Conservation (phyloP, 2,888 invertebrate species). For the Notodonta ziczac region DNA sequence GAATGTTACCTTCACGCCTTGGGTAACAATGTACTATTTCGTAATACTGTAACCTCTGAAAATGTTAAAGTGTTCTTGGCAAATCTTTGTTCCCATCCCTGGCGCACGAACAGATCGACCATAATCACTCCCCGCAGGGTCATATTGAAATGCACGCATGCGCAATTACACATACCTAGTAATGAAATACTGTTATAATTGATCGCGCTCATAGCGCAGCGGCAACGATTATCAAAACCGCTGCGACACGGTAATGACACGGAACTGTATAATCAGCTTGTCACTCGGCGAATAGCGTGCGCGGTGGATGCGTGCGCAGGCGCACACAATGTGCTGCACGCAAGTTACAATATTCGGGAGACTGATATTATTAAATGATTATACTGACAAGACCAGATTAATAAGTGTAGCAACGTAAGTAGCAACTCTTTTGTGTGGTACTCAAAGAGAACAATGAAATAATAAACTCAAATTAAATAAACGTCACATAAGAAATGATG, state of each 20-base stretch:
- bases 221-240: background rate
- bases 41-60: no score
- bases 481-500: background rate
- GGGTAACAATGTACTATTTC: no score
- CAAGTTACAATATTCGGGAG: background rate
- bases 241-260: conserved; percentile 2
- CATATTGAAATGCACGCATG: conserved; percentile 1
- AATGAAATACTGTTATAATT: background rate
- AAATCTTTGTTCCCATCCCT: no score
- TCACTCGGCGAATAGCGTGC: background rate
- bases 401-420: background rate
- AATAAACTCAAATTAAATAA: background rate
- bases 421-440: no score
- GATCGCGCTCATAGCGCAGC: background rate
- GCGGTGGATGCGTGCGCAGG: background rate
- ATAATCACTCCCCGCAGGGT: conserved; percentile 1
- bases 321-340: background rate
- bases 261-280: background rate
- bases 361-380: background rate
- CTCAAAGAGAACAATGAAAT: no score
- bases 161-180: background rate
- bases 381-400: background rate
- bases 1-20: no score
- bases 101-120: background rate
- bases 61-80: no score